phyloP scores from a whole-genome alignment of 2,113 vertebrate genomes.

The Puffinus mauretanicus region DNA sequence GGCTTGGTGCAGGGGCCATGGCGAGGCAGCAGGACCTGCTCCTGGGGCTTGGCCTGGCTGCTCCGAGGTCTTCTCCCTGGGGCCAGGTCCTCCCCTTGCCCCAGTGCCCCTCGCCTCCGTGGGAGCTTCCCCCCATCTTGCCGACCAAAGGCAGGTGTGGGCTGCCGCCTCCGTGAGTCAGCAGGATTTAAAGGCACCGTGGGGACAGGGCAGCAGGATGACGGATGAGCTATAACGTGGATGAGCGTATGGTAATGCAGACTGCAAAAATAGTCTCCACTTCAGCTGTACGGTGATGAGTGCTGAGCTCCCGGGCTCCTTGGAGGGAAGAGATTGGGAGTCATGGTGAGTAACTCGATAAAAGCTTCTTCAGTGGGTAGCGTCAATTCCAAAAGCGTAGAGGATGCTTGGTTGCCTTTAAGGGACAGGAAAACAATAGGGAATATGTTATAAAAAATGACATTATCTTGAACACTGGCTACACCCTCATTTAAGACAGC shows the following conservation, averaged over 20 bases:
- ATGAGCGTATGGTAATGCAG: constrained; percentile 18
- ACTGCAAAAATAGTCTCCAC: constrained; percentile 39
- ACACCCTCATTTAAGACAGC: constrained; percentile 32
- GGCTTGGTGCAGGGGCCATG: accelerated
- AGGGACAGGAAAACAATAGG: constrained; percentile 32
- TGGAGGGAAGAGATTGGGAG: constrained; percentile 56
- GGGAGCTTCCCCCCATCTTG: background rate
- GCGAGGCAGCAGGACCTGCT: background rate
- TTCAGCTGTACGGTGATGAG: constrained; percentile 10
- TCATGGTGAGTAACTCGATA: constrained; percentile 56
- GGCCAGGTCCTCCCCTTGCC: background rate
- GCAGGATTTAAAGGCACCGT: background rate
- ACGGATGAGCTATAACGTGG: background rate
- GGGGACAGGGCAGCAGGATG: background rate
- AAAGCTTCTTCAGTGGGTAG: constrained; percentile 55
- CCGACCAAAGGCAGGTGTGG: accelerated
- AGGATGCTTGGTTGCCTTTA: constrained; percentile 52
- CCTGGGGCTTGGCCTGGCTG: background rate
- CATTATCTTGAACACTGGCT: constrained; percentile 36
- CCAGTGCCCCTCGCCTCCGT: accelerated
- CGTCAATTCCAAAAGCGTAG: background rate
- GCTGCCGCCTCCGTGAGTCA: background rate
- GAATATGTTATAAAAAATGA: constrained; percentile 51
- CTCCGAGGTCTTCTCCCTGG: background rate
- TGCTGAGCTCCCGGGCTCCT: background rate